phyloP scores from a whole-genome alignment of 2,113 vertebrate species.

The Calonectris borealis region DNA sequence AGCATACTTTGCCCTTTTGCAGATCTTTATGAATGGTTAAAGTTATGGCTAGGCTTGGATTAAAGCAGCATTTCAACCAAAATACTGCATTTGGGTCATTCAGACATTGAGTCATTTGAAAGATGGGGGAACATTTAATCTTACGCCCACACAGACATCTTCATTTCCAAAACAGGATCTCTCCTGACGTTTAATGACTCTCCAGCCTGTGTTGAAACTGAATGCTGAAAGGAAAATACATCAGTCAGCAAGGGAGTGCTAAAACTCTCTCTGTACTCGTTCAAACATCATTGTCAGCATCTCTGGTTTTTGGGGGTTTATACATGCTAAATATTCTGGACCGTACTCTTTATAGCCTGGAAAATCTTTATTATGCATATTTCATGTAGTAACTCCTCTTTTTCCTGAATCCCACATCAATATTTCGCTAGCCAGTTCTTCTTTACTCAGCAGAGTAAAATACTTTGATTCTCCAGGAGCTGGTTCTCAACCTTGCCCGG shows the following conservation, averaged over 20 bases:
- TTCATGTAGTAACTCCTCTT: neutral
- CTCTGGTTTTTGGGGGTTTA: neutral
- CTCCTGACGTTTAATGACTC: constrained; percentile 37
- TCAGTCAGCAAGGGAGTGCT: constrained; percentile 37
- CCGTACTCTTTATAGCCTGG: neutral
- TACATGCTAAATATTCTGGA: neutral
- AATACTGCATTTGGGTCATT: constrained; percentile 33
- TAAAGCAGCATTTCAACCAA: constrained; percentile 33
- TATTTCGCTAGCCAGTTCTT: neutral
- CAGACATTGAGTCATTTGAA: constrained; percentile 32
- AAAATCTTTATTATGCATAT: neutral
- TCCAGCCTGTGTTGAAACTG: constrained; percentile 38
- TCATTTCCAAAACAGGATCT: constrained; percentile 36
- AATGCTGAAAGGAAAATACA: constrained; percentile 42
- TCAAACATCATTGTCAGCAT: constrained; percentile 11
- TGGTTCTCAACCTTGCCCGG: neutral
- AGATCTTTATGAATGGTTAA: neutral
- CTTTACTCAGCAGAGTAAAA: neutral
- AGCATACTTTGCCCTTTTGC: constrained; percentile 18
- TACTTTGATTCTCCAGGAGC: neutral
- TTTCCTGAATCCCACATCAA: neutral
- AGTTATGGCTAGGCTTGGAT: constrained; percentile 10
- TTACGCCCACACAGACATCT: constrained; percentile 38
- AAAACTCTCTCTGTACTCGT: neutral
- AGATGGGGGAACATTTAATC: constrained; percentile 24